These are phyloP conservation scores for Thaleichthys pacificus DNA, from an alignment of 2,797 vertebrate genomes.

Conservation along the genomic window DNA sequence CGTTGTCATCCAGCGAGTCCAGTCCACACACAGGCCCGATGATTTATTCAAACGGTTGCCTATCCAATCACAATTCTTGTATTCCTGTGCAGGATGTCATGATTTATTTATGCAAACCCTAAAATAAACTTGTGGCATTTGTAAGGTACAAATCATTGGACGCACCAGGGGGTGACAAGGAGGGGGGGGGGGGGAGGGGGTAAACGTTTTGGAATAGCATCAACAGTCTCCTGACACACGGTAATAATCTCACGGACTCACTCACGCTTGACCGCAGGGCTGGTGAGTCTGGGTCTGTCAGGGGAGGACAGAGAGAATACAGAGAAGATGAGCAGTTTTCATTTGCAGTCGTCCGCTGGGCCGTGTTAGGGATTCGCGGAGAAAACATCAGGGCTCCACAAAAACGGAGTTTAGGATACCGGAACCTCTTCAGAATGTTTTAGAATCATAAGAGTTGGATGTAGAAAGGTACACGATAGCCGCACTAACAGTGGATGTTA, in stretches of 20 bases:
- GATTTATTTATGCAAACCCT: slow-evolving; percentile 7
- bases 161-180: background rate
- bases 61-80: background rate
- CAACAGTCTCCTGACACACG: background rate
- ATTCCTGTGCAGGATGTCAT: slow-evolving; percentile 3
- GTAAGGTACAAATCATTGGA: background rate
- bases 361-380: background rate
- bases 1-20: background rate
- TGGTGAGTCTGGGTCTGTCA: background rate
- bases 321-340: background rate
- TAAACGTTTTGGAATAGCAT: background rate
- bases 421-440: background rate
- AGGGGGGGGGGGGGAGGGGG: background rate
- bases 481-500: background rate
- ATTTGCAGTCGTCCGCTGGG: background rate
- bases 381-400: background rate
- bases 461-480: background rate
- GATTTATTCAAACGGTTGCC: slow-evolving; percentile 8
- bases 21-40: background rate
- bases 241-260: background rate
- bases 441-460: background rate
- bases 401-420: background rate
- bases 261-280: background rate
- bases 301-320: background rate
- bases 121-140: background rate